Evolutionary conservation across 2,113 vertebrate species (phyloP).

Genomic region (Synodontis membranacea): DNA sequence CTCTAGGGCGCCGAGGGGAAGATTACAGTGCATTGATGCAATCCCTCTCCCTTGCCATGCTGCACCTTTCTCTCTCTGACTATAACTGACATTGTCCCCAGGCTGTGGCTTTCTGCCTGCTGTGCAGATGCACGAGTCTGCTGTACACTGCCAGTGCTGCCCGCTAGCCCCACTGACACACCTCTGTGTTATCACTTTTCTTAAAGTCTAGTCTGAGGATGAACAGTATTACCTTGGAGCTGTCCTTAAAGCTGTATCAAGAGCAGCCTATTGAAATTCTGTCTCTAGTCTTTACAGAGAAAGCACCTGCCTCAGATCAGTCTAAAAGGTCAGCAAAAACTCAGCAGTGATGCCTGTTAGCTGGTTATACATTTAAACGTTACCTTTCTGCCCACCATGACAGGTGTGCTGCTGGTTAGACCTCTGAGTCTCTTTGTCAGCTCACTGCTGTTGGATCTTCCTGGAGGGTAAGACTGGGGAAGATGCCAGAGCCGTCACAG

Average conservation of each 20-base stretch:
- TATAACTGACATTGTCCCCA: constrained; percentile 49
- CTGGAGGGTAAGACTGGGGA: constrained; percentile 9
- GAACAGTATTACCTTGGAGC: not conserved
- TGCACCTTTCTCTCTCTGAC: constrained; percentile 31
- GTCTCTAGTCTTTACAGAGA: not conserved
- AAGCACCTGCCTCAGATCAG: not conserved
- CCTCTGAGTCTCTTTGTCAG: constrained; percentile 11
- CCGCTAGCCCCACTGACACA: constrained; percentile 7
- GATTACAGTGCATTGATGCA: constrained; percentile 51
- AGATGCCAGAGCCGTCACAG: constrained; percentile 29
- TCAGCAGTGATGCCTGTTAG: constrained; percentile 20
- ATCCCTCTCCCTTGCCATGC: constrained; percentile 20
- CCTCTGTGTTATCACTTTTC: constrained; percentile 3
- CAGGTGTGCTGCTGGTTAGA: not conserved
- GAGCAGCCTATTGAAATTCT: not conserved
- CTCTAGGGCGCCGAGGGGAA: constrained; percentile 20
- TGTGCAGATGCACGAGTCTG: constrained; percentile 15
- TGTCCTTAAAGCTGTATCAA: not conserved
- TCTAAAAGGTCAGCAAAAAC: not conserved
- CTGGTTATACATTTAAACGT: constrained; percentile 9
- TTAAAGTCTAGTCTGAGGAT: not conserved
- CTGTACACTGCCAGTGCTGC: constrained; percentile 5
- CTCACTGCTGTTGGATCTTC: constrained; percentile 10
- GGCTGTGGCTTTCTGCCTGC: constrained; percentile 21
- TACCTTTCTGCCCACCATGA: not conserved